Base-by-base conservation (phyloP, 2,113 vertebrate genomes). In the Peromyscus californicus region DNA sequence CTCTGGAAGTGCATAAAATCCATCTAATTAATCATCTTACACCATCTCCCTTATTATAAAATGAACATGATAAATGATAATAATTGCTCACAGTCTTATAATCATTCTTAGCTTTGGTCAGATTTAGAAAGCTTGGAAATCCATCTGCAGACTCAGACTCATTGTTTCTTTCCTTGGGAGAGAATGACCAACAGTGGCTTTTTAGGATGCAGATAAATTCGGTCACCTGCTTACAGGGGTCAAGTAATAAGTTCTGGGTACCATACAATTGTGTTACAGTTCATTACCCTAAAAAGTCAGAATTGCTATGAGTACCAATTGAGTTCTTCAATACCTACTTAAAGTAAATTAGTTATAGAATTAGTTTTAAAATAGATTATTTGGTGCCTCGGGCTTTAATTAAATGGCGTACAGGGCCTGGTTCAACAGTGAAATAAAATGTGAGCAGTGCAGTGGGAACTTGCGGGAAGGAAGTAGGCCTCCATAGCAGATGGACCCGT, bases 331-430 rank as follows among this genome's bases (percentile, higher is more conserved):
- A 96, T 97, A 97, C 69, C 92, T 97, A 70, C 94, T 98, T 98
- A 97, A 97, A 97, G 93, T 95, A 91, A 97, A 98, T 98, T 97
- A 97, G 93, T 96, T 95, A 95, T 96, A 98, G 94, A 97, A 97
- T 97, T 97, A 97, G 96, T 97, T 97, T 97, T 97, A 96, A 97
- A 97, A 97, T 97, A 97, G 94, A 97, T 96, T 97, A 97, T 97
- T 97, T 97, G 94, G 91, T 90, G 94, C 98, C 94, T 96, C 82
- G 0, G 97, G 97, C 96, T 95, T 98, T 98, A 98, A 98, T 97
- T 97, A 97, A 98, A 96, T 97, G 83, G 70, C 96, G 45, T 78
- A 80, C 93, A 92, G 69, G 86, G 69, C 84, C 88, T 36, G 59
- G 48, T 90, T 97, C 63, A 94, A 80, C 82, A 92, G 84, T 80